Percentiles rank a stretch among this genome's conserved stretches.
These are phyloP conservation scores for Papilio glaucus DNA, from an alignment of 1,140 invertebrate genomes.

Conservation along the genomic window DNA sequence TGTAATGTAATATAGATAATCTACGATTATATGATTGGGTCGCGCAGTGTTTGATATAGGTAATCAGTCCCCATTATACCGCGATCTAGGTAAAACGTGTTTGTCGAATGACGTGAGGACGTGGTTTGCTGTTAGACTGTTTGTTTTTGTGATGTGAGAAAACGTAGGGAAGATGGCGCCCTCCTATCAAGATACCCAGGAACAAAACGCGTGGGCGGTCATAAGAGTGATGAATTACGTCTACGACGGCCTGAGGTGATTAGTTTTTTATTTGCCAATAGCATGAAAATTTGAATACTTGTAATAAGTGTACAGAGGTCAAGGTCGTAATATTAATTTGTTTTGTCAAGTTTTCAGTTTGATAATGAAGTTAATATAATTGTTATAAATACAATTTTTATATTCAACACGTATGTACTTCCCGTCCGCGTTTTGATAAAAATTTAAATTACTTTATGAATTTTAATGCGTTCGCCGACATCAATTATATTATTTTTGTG, in stretches of 20 bases:
- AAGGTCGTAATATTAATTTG: neutral
- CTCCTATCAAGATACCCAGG: neutral
- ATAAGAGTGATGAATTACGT: constrained; percentile 13
- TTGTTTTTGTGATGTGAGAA: constrained; percentile 24
- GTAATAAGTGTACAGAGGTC: neutral
- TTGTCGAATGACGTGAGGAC: neutral
- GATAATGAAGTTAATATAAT: no score
- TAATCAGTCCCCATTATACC: constrained; percentile 47
- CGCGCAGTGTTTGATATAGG: neutral
- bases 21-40: constrained; percentile 17
- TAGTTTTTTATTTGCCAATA: neutral
- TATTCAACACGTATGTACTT: no score
- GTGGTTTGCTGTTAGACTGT: neutral
- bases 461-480: neutral
- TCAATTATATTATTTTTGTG: no score
- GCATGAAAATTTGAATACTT: neutral
- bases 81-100: constrained; percentile 47
- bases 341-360: no score
- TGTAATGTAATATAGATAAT: constrained; percentile 20
- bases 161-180: neutral
- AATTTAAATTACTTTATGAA: neutral
- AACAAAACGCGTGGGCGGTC: constrained; percentile 8
- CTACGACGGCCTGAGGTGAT: neutral
- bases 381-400: no score
- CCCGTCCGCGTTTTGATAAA: no score